Evolutionary conservation across 2,888 invertebrate genomes (phyloP), one percentile per base, ranked within the genome.

Genomic region (Sinelater perroti): DNA sequence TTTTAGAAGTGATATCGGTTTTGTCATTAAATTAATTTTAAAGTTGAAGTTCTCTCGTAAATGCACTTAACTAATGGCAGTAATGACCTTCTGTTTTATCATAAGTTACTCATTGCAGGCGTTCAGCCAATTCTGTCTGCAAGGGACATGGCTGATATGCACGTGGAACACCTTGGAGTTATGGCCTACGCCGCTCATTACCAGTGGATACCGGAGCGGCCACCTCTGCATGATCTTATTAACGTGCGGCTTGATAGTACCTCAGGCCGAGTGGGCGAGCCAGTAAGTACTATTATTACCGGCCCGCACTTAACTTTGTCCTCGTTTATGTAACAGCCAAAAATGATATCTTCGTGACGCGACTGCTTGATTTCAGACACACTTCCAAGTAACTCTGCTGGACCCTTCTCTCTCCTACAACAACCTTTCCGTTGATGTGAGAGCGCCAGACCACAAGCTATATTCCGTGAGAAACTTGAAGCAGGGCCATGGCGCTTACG

Each of bases 151-250:
- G 91, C 94, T 26, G 95, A 95, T 75, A 91, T 89, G 28, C 93
- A 97, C 74, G 94, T 95, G 3, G 97, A 98, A 74, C 97, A 97
- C 81, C 82, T 98, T 65, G 97, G 95, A 6, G 93, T 97, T 55
- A 98, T 98, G 98, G 94, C 97, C 0, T 97, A 97, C 79, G 93
- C 94, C 0, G 93, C 97, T 0, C 88, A 93, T 75, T 91, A 94
- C 79, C 91, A 93, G 67, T 94, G 95, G 87, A 86, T 95, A 21
- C 88, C 91, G 18, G 92, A 93, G 54, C 82, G 92, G 36, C 91
- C 92, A 7, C 90, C 92, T 3, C 83, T 94, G 0, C 89, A 91
- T 56, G 93, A 95, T 71, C 85, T 93, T 79, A 82, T 95, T 49
- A 85, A 87, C 58, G 89, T 94, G 1, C 87, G 89, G 40, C 81